Percentiles rank a stretch among this genome's conserved stretches.
Conservation (phyloP, 2,888 invertebrate species). For the Thumatha senex region DNA sequence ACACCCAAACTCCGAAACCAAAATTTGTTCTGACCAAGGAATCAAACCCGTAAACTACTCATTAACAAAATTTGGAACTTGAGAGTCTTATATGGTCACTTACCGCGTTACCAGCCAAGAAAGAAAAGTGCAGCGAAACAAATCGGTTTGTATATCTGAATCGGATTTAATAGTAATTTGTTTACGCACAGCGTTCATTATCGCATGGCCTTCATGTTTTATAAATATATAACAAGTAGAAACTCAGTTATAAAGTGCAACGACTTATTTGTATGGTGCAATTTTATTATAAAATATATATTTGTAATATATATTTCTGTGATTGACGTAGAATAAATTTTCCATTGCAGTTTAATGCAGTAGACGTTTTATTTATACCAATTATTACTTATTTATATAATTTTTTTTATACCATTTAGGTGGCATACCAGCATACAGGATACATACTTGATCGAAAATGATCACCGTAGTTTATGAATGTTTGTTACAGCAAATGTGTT, state of each 20-base stretch:
- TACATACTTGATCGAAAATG: too few relatives aligned
- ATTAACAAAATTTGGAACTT: too few relatives aligned
- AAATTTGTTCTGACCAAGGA: too few relatives aligned
- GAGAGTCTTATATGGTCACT: too few relatives aligned
- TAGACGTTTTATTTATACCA: not conserved
- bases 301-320: not conserved
- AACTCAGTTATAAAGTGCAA: constrained; percentile 18
- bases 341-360: not conserved
- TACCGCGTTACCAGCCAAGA: too few relatives aligned
- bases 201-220: constrained; percentile 40
- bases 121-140: too few relatives aligned
- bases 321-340: not conserved
- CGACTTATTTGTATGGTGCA: constrained; percentile 15
- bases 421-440: too few relatives aligned
- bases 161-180: constrained; percentile 30
- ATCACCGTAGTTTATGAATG: too few relatives aligned
- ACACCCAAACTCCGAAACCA: too few relatives aligned
- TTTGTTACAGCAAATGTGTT: too few relatives aligned
- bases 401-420: too few relatives aligned
- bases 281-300: not conserved
- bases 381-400: not conserved
- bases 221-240: constrained; percentile 4
- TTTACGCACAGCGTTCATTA: constrained; percentile 33
- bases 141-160: constrained; percentile 5
- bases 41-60: too few relatives aligned